These are phyloP conservation scores for Trachymyrmex septentrionalis DNA, from an alignment of 1,140 invertebrate species.

Conservation along the genomic window DNA sequence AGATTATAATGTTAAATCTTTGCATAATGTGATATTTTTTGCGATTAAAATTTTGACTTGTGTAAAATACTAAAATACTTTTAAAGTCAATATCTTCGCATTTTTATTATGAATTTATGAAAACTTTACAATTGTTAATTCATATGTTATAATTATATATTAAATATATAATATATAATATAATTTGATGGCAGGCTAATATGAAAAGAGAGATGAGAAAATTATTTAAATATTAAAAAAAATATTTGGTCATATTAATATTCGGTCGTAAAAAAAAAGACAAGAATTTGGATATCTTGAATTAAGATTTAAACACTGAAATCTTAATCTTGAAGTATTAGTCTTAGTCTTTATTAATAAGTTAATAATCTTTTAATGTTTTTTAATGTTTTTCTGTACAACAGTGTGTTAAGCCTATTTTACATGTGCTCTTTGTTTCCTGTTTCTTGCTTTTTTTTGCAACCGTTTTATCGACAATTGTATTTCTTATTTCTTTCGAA, in stretches of 20 bases:
- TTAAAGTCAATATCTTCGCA: background rate
- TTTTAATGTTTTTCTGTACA: constrained; percentile 19
- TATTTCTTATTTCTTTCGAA: too few relatives aligned
- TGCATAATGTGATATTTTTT: background rate
- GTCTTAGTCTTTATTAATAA: constrained; percentile 36
- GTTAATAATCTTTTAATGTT: constrained; percentile 20
- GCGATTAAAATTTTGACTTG: background rate
- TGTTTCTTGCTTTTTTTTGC: too few relatives aligned
- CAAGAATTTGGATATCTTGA: background rate
- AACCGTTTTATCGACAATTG: too few relatives aligned
- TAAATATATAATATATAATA: background rate
- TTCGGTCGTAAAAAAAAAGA: background rate
- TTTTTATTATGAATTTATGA: background rate
- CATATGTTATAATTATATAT: constrained; percentile 19
- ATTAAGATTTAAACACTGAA: constrained; percentile 54
- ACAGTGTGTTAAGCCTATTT: background rate
- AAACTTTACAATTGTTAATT: background rate
- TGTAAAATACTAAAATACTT: background rate
- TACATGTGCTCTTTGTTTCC: too few relatives aligned
- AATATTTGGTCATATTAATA: background rate
- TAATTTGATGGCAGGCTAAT: background rate
- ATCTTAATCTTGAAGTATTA: constrained; percentile 66
- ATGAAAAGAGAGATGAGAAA: background rate
- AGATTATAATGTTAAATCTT: background rate
- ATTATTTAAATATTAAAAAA: background rate